Percentiles rank a stretch among this genome's conserved stretches.
Evolutionary conservation across 2,113 vertebrate species (phyloP).

Genomic region (Prolemur simus): DNA sequence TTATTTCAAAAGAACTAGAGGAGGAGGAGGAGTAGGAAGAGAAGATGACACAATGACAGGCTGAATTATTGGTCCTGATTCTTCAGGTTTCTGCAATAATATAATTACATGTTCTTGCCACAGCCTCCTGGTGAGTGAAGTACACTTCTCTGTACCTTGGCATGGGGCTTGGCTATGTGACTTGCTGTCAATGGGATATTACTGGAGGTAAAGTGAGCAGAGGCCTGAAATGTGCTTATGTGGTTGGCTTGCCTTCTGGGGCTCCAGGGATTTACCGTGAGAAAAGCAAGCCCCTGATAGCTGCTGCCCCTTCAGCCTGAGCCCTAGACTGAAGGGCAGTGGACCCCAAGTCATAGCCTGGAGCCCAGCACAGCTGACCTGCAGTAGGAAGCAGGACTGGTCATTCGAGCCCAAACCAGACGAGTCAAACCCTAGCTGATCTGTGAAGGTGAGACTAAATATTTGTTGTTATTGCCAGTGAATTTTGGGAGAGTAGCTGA

Average conservation of each 20-base stretch:
- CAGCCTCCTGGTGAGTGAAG: background rate
- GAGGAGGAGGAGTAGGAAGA: background rate
- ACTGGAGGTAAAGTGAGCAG: background rate
- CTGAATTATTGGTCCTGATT: background rate
- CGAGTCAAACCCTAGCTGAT: background rate
- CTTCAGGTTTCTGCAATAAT: background rate
- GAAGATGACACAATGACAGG: background rate
- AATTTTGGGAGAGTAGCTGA: background rate
- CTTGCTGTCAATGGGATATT: background rate
- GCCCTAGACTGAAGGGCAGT: background rate
- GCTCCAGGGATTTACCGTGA: background rate
- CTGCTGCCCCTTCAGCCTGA: background rate
- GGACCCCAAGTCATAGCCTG: background rate
- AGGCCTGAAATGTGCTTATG: background rate
- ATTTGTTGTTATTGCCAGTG: background rate
- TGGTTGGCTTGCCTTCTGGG: background rate
- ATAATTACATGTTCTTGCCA: background rate
- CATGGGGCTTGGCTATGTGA: background rate
- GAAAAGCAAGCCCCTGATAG: background rate
- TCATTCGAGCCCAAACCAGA: background rate
- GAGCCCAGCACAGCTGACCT: background rate
- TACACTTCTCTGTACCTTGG: background rate
- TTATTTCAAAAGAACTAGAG: background rate
- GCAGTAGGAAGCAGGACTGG: background rate
- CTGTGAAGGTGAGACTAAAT: background rate